These are phyloP conservation scores for Scaptomyza flava DNA, from an alignment of 2,888 invertebrate genomes.

Conservation along the genomic window DNA sequence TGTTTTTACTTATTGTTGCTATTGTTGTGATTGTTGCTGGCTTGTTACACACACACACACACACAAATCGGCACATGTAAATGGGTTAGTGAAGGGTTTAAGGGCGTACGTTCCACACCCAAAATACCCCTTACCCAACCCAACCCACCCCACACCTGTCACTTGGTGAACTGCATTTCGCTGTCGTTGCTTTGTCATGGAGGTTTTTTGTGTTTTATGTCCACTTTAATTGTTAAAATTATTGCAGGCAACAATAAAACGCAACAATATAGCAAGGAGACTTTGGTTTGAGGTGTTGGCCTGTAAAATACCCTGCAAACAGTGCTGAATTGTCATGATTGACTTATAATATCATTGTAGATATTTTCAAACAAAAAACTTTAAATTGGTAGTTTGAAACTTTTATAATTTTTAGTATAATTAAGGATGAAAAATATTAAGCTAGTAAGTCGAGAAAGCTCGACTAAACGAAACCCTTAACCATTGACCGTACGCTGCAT, in stretches of 20 bases:
- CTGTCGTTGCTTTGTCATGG: constrained; percentile 46
- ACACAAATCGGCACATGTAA: constrained; percentile 11
- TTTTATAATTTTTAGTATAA: too few relatives aligned
- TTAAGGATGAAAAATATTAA: too few relatives aligned
- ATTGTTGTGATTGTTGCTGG: constrained; percentile 66
- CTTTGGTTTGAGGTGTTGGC: not conserved
- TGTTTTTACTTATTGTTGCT: constrained; percentile 37
- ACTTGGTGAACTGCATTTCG: constrained; percentile 18
- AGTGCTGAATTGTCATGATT: not conserved
- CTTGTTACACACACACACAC: constrained; percentile 51
- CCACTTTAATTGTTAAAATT: constrained; percentile 67
- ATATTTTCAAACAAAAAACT: too few relatives aligned
- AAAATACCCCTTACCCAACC: not conserved
- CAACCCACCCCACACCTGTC: constrained; percentile 4
- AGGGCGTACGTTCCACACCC: constrained; percentile 9
- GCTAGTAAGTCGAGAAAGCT: not conserved
- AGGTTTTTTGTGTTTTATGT: constrained; percentile 30
- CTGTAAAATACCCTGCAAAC: not conserved
- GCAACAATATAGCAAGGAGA: not conserved
- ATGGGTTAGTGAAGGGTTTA: constrained; percentile 49
- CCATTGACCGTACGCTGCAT: too few relatives aligned
- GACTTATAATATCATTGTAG: not conserved
- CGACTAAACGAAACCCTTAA: too few relatives aligned
- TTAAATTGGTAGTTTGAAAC: too few relatives aligned
- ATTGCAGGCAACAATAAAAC: constrained; percentile 43